phyloP scores from a whole-genome alignment of 2,113 vertebrate genomes.

The Rhea pennata region DNA sequence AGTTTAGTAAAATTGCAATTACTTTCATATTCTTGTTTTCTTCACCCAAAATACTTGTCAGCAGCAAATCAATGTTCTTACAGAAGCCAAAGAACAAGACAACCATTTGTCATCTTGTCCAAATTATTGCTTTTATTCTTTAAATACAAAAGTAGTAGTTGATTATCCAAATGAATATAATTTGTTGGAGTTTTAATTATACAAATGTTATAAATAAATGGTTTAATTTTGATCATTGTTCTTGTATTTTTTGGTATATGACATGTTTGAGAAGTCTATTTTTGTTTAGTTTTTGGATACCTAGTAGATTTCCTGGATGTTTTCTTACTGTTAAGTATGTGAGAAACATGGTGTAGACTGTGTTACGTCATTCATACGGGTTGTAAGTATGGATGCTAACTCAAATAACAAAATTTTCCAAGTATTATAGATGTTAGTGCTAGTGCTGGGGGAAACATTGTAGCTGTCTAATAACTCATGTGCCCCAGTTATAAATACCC shows the following conservation, averaged over 20 bases:
- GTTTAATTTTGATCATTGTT: neutral
- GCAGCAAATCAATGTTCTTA: neutral
- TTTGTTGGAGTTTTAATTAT: neutral
- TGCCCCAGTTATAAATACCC: neutral
- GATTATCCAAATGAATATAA: neutral
- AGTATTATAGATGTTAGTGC: neutral
- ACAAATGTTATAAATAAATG: neutral
- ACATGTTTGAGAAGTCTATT: neutral
- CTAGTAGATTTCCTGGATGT: neutral
- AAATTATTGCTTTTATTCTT: neutral
- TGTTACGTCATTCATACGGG: accelerated
- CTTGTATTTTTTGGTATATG: neutral
- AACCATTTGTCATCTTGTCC: neutral
- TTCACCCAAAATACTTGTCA: neutral
- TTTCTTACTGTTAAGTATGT: neutral
- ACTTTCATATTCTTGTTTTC: neutral
- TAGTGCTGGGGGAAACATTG: neutral
- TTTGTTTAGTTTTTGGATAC: neutral
- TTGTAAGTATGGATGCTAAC: neutral
- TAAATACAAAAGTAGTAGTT: neutral
- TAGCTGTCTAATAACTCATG: neutral
- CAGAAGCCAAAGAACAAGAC: neutral
- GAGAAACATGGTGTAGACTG: neutral
- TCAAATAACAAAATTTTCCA: neutral
- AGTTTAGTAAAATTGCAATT: neutral